phyloP scores from a whole-genome alignment of 1,140 invertebrate genomes.

The Cydia amplana region DNA sequence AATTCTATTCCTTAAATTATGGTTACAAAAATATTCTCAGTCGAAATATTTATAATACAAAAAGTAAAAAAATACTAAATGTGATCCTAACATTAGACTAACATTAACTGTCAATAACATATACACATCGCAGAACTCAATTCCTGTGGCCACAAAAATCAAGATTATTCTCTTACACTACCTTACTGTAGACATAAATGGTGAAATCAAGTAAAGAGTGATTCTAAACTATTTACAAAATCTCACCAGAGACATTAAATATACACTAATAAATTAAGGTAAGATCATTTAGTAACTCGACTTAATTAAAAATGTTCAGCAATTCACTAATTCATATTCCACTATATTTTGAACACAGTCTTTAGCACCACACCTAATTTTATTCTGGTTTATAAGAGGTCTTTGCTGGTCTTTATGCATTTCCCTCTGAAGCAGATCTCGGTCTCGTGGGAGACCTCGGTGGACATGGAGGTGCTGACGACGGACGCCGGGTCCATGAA shows the following conservation, averaged over 20 bases:
- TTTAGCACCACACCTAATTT: conserved; percentile 54
- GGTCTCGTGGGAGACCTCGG: conserved; percentile 90
- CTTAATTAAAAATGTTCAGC: conserved; percentile 40
- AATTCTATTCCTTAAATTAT: conserved; percentile 32
- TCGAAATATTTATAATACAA: conserved; percentile 53
- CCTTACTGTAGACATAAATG: conserved; percentile 44
- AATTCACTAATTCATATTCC: conserved; percentile 36
- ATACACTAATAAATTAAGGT: conserved; percentile 36
- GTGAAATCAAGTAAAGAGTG: conserved; percentile 70
- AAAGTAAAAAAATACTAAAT: conserved; percentile 46
- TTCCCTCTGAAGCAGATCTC: conserved; percentile 92
- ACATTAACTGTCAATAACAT: conserved; percentile 34
- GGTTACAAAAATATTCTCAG: conserved; percentile 50
- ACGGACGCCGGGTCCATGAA: conserved; percentile 80
- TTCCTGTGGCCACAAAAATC: conserved; percentile 55
- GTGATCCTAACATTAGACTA: conserved; percentile 35
- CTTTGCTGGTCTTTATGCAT: conserved; percentile 86
- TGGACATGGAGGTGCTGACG: conserved; percentile 87
- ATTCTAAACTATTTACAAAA: conserved; percentile 61
- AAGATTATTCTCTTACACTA: conserved; percentile 43
- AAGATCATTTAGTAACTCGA: conserved; percentile 35
- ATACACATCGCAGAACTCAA: conserved; percentile 44
- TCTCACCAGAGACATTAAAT: conserved; percentile 52
- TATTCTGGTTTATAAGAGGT: conserved; percentile 54
- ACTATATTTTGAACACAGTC: conserved; percentile 60